phyloP scores from a whole-genome alignment of 1,140 invertebrate genomes.

The Helicoverpa armigera region DNA sequence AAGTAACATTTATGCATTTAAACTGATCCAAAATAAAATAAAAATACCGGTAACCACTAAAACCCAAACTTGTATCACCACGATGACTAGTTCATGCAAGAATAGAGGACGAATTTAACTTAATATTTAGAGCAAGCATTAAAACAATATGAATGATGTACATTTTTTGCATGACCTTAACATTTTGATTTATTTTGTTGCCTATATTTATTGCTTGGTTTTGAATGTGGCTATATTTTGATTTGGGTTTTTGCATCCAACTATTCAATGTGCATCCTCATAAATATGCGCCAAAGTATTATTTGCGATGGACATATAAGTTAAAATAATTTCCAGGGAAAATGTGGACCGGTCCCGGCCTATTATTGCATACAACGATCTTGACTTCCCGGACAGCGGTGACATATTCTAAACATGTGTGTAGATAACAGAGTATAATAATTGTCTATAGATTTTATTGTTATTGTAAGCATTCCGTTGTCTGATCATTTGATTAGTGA shows the following conservation, averaged over 20 bases:
- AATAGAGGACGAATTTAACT: not conserved
- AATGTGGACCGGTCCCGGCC: slow-evolving; percentile 89
- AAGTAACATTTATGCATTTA: no score
- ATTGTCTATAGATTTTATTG: slow-evolving; percentile 47
- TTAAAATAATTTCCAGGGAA: slow-evolving; percentile 87
- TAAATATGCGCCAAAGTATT: not conserved
- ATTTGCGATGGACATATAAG: slow-evolving; percentile 56
- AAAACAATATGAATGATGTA: slow-evolving; percentile 7
- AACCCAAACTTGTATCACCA: no score
- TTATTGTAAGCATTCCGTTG: slow-evolving; percentile 56
- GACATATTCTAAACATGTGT: slow-evolving; percentile 88
- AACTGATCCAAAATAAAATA: no score
- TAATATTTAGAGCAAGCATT: slow-evolving; percentile 20
- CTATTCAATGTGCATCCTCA: slow-evolving; percentile 13
- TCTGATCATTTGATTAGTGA: not conserved
- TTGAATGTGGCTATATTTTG: slow-evolving; percentile 13
- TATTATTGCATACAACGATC: slow-evolving; percentile 93
- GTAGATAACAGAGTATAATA: not conserved
- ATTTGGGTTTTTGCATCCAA: not conserved
- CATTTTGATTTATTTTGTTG: slow-evolving; percentile 57
- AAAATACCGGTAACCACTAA: no score
- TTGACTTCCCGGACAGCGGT: slow-evolving; percentile 92
- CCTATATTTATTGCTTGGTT: slow-evolving; percentile 35
- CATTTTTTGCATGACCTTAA: slow-evolving; percentile 70
- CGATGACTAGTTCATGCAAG: no score